phyloP scores from a whole-genome alignment of 2,113 vertebrate species.

The Phainopepla nitens region DNA sequence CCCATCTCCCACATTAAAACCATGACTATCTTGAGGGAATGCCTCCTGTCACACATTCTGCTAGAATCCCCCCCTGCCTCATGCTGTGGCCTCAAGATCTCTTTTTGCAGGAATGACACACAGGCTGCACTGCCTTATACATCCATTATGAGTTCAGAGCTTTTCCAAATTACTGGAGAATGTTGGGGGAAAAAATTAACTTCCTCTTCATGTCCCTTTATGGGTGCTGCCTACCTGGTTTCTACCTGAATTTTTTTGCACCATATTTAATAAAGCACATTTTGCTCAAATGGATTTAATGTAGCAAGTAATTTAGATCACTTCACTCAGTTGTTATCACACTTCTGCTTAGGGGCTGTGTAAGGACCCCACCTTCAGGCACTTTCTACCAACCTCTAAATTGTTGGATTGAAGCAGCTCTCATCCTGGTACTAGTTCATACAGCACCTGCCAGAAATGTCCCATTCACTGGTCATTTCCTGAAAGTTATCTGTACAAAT shows the following conservation, averaged over 20 bases:
- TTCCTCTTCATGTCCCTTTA: neutral
- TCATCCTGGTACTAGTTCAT: neutral
- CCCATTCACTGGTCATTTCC: neutral
- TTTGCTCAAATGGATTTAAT: neutral
- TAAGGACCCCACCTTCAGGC: neutral
- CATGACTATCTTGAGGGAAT: accelerated
- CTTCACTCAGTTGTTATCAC: neutral
- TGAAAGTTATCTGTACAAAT: neutral
- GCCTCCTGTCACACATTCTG: neutral
- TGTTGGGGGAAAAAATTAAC: accelerated
- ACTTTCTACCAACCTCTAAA: neutral
- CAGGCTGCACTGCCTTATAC: neutral
- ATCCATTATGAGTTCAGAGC: neutral
- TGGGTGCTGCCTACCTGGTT: neutral
- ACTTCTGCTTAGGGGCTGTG: neutral
- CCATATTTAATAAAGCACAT: neutral
- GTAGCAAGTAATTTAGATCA: neutral
- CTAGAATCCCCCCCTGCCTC: neutral
- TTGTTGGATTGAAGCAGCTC: neutral
- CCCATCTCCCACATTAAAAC: neutral
- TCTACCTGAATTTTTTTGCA: neutral
- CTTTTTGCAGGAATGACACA: neutral
- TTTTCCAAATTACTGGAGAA: neutral
- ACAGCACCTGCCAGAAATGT: neutral
- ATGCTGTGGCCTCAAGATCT: neutral